Evolutionary conservation across 2,888 invertebrate genomes (phyloP), one percentile per base, ranked within the genome.

Genomic region (Acrobasis repandana): DNA sequence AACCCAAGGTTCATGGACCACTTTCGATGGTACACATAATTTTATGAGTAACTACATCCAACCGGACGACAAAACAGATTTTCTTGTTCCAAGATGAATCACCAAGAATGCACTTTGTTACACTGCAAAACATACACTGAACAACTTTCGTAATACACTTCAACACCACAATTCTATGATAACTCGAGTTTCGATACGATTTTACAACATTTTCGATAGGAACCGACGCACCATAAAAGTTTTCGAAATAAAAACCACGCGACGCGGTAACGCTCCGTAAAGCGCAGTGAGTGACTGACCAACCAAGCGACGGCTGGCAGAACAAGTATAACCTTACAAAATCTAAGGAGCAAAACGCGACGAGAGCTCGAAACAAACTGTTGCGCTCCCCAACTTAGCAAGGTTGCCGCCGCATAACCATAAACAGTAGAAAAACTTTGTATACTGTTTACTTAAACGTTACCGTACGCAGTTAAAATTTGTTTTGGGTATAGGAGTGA

Each of bases 31-130:
- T 78, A 82, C 82, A 88, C 83, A 82, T 81, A 75, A 84, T 80
- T 84, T 82, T 77, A 79, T 70, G 72, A 77, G 80, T 75, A 77
- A 77, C 77, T 80, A 79, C 66, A 74, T 72, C 75, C 75, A 73
- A 68, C 67, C 69, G 73, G 73, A 79, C 75, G 76, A 80, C 83
- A 87, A 82, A 83, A 86, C 84, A 83, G 75, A 77, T 85, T 85
- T 87, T 85, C 88, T 90, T 85, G 85, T 84, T 80, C 81, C 74
- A 75, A 90, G 90, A 90, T 90, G 90, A 90, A 90, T 90, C 90
- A 90, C 90, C 83, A 83, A 85, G 86, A 88, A 90, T 88, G 86
- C 88, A 89, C 88, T 81, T 71, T 63, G 72, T 72, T 74, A 72
- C 80, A 83, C 85, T 78, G 73, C 63, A 65, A 75, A 76, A 80